Conservation (phyloP, 2,888 invertebrate genomes). For the Cosmopolites sordidus region DNA sequence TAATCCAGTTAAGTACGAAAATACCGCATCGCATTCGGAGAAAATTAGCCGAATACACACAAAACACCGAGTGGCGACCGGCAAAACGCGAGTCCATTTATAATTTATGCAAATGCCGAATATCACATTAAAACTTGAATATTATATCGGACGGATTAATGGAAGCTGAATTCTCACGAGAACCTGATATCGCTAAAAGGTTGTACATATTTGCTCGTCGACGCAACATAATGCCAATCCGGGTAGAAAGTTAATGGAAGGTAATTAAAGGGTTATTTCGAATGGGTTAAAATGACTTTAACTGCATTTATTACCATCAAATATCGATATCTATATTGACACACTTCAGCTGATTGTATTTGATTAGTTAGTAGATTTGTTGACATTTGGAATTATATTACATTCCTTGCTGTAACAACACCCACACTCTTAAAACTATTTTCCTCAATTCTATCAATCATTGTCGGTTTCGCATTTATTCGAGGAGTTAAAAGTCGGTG, state of each 20-base stretch:
- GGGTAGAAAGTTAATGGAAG: constrained; percentile 9
- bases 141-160: constrained; percentile 9
- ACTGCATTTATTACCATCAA: too few relatives aligned
- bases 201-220: constrained; percentile 6
- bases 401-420: too few relatives aligned
- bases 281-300: not conserved
- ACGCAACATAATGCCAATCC: constrained; percentile 10
- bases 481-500: too few relatives aligned
- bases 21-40: not conserved
- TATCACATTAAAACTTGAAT: constrained; percentile 10
- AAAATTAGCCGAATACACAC: not conserved
- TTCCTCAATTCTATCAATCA: too few relatives aligned
- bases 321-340: too few relatives aligned
- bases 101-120: constrained; percentile 9
- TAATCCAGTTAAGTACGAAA: constrained; percentile 1
- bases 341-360: too few relatives aligned
- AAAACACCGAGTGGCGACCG: not conserved
- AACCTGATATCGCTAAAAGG: constrained; percentile 12
- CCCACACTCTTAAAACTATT: too few relatives aligned
- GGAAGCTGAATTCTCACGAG: constrained; percentile 13
- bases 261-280: constrained; percentile 7
- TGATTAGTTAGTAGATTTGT: too few relatives aligned
- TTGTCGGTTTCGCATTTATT: too few relatives aligned
- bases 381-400: too few relatives aligned
- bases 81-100: not conserved